Evolutionary conservation across 1,140 invertebrate species (phyloP), one percentile per base, ranked within the genome.

Genomic region (Bombus sibiricus): DNA sequence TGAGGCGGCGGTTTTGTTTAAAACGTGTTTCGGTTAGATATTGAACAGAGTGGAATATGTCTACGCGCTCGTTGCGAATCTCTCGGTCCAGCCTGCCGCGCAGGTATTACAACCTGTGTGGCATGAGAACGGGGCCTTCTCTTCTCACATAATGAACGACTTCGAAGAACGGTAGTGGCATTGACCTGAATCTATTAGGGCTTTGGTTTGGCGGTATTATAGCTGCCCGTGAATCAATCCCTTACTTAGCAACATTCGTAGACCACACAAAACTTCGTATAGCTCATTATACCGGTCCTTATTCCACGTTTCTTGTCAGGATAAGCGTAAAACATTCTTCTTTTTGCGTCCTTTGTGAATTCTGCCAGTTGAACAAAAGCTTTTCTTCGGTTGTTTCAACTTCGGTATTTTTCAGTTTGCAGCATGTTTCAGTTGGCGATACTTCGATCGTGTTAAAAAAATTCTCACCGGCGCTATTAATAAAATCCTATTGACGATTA

Each of bases 151-250:
- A 90, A 91, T 91, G 83, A 91, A 91, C 90, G 90, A 89, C 88
- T 91, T 89, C 90, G 88, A 84, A 89, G 86, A 91, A 91, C 82
- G 84, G 83, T 89, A 89, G 89, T 92, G 88, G 90, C 91, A 88
- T 91, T 92, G 91, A 92, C 91, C 89, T 90, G 87, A 92, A 92
- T 89, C 91, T 90, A 88, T 90, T 90, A 86, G 83, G 88, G 73
- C 81, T 92, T 86, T 88, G 91, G 91, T 92, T 92, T 92, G 88
- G 90, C 88, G 83, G 87, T 88, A 91, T 91, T 88, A 92, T 90
- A 92, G 91, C 88, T 92, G 91, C 57, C 82, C 90, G 90, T 92
- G 90, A 92, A 92, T 92, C 90, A 91, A 89, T 88, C 84, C 91
- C 85, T 92, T 91, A 89, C 90, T 86, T 89, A 90, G 86, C 71